phyloP scores from a whole-genome alignment of 2,797 vertebrate species.

The Hippopotamyrus pictus region DNA sequence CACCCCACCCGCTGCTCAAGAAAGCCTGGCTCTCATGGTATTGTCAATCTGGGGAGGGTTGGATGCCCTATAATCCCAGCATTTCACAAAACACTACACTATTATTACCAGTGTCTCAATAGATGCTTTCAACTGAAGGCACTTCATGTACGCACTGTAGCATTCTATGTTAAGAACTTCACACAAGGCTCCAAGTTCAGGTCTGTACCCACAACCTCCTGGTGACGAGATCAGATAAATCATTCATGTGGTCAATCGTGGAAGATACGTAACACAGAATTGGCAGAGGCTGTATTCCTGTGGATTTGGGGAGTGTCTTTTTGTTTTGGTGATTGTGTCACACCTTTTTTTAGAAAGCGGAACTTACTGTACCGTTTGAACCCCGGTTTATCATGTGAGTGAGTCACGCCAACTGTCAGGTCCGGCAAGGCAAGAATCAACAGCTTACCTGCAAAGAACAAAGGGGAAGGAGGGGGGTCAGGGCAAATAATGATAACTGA shows the following conservation, averaged over 20 bases:
- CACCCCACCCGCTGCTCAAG: not conserved
- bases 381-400: not conserved
- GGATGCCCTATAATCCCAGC: not conserved
- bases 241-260: not conserved
- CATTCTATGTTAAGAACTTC: not conserved
- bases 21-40: not conserved
- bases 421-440: slow-evolving; percentile 4
- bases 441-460: slow-evolving; percentile 22
- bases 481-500: not conserved
- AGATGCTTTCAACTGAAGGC: not conserved
- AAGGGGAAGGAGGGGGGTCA: not conserved
- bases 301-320: not conserved
- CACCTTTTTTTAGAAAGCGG: not conserved
- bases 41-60: not conserved
- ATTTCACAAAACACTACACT: not conserved
- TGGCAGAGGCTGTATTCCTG: not conserved
- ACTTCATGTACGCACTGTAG: not conserved
- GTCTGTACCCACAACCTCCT: not conserved
- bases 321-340: not conserved
- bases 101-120: not conserved
- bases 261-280: not conserved
- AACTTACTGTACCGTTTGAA: slow-evolving; percentile 13
- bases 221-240: not conserved
- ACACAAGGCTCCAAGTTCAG: not conserved
- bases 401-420: not conserved